Base-by-base conservation (phyloP, 2,888 invertebrate genomes). In the Periphyllus acericola region DNA sequence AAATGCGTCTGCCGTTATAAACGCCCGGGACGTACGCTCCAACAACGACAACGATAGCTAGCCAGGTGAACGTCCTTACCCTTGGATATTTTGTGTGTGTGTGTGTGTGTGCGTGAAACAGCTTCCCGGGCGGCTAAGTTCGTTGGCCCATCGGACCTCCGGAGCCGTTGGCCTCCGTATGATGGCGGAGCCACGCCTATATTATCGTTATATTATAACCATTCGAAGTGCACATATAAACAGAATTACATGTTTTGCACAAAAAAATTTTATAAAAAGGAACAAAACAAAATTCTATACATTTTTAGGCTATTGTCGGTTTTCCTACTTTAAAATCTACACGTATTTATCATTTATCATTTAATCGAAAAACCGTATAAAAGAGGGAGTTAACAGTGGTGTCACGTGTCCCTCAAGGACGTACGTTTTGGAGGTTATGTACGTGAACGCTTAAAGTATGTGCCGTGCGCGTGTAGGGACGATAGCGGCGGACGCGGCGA, bases 11-110 rank as follows among this genome's bases (percentile, higher is more conserved):
- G 79, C 86, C 86, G 86, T 86, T 86, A 86, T 86, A 86, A 86
- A 72, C 79, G 78, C 79, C 55, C 29, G 34, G 36, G 55, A 55
- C 68, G 71, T 66, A 79, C 55, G 52, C 76, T 66, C 29, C 83
- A 79, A 40, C 9, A 55, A 68, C 76, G 60, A 36, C 36, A 55
- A 71, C 78, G 83, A 60, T 36, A 52, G 75, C 78, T 36, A 71
- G 71, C 85, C 79, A 80, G 86, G 86, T 86, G 79, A 86, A 86
- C 86, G 86, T 86, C 86, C 86, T 81, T 87, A 87, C 87, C 87
- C 87, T 87, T 81, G 80, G 81, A 87, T 72, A 78, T 46, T 34
- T 19, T 71, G 72, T 74, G 21, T 75, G 32, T 60, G 36, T 82
- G 25, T 72, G 46, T 71, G 25, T 36, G 32, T 34, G 55, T 75